Conservation (phyloP, 23 tunicate genomes). For the Trididemnum nubilum region DNA sequence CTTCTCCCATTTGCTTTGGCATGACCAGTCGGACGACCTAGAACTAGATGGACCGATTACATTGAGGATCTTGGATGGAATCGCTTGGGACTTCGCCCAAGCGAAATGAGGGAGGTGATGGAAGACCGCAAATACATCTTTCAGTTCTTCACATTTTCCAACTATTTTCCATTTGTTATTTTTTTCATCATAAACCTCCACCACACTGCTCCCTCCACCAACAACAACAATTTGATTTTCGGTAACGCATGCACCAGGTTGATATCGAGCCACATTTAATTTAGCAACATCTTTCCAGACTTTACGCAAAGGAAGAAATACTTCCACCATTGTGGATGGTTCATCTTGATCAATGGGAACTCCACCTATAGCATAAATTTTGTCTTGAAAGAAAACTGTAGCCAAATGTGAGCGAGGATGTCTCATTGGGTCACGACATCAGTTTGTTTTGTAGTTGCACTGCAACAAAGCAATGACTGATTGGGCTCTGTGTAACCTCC, state of each 20-base stretch:
- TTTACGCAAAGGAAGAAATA: background rate
- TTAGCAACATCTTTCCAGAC: background rate
- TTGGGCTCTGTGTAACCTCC: too few species aligned
- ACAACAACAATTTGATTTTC: background rate
- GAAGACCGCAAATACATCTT: background rate
- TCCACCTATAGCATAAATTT: conserved; percentile 5
- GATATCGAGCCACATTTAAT: background rate
- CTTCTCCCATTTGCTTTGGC: too few species aligned
- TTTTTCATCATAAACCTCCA: background rate
- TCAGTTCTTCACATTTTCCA: background rate
- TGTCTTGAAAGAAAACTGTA: background rate
- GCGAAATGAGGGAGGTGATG: too few species aligned
- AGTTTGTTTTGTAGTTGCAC: background rate
- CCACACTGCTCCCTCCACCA: background rate
- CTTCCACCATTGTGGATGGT: background rate
- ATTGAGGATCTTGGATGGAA: too few species aligned
- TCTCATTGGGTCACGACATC: background rate
- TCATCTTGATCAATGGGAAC: background rate
- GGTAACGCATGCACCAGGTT: background rate
- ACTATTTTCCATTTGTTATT: background rate
- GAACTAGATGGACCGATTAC: too few species aligned
- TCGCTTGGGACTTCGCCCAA: too few species aligned
- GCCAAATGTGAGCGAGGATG: background rate
- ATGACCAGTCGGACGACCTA: too few species aligned
- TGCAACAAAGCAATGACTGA: too few species aligned